A percentile compares a stretch with the other conserved stretches of the same genome.
phyloP scores from a whole-genome alignment of 2,797 vertebrate genomes.

The Myripristis jacobus region DNA sequence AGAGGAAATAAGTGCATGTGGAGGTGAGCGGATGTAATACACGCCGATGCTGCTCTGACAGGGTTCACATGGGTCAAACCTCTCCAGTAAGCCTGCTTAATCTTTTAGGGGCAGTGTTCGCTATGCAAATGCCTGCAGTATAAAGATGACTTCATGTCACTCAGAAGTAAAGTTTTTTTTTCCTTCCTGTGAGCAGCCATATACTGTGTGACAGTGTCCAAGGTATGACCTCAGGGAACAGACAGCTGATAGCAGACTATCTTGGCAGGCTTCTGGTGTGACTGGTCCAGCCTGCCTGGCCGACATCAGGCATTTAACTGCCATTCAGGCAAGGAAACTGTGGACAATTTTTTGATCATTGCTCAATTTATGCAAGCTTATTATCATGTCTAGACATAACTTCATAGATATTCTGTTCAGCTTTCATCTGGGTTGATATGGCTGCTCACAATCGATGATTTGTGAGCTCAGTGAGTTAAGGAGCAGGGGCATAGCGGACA shows the following conservation, averaged over 20 bases:
- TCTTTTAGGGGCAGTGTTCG: slow-evolving; percentile 55
- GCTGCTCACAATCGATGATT: background rate
- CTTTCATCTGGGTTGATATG: background rate
- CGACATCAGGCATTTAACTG: slow-evolving; percentile 20
- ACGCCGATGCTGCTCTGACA: slow-evolving; percentile 45
- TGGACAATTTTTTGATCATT: background rate
- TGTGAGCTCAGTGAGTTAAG: slow-evolving; percentile 2
- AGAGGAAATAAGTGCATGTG: slow-evolving; percentile 36
- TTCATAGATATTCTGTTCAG: background rate
- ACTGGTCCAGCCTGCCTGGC: background rate
- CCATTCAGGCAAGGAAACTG: background rate
- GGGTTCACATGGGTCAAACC: slow-evolving; percentile 56
- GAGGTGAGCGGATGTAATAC: slow-evolving; percentile 53
- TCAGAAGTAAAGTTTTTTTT: slow-evolving; percentile 65
- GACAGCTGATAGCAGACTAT: slow-evolving; percentile 51
- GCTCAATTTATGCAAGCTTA: background rate
- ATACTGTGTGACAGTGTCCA: slow-evolving; percentile 30
- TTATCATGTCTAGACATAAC: background rate
- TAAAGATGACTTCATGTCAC: slow-evolving; percentile 67
- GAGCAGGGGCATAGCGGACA: slow-evolving; percentile 16
- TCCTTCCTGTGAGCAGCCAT: slow-evolving; percentile 22
- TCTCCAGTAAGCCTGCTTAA: slow-evolving; percentile 52
- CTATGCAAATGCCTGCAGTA: slow-evolving; percentile 46
- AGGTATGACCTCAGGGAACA: slow-evolving; percentile 57
- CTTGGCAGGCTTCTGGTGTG: slow-evolving; percentile 39